Percentiles rank a stretch among this genome's conserved stretches.
phyloP scores from a whole-genome alignment of 2,797 vertebrate species.

The Onychomys arenicola region DNA sequence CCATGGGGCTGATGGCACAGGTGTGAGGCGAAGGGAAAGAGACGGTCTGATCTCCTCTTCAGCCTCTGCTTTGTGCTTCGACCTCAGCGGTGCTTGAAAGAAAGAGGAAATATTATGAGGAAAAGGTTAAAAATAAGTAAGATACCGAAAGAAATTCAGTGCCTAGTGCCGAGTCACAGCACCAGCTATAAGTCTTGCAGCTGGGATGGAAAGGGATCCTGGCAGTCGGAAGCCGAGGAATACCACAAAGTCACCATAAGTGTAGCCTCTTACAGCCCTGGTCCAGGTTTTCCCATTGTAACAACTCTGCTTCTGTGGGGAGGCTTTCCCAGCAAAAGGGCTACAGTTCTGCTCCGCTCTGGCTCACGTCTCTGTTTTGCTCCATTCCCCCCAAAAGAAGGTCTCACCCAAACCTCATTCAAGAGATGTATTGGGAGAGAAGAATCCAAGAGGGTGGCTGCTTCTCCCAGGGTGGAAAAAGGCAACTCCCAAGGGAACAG shows the following conservation, averaged over 20 bases:
- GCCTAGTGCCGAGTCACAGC: neutral
- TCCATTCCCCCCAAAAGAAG: too few species aligned
- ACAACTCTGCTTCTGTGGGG: neutral
- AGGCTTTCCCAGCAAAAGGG: neutral
- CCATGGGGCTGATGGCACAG: neutral
- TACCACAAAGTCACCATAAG: neutral
- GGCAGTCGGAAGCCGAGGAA: neutral
- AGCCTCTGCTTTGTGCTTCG: neutral
- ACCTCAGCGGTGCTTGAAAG: neutral
- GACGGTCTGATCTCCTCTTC: neutral
- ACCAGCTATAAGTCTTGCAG: neutral
- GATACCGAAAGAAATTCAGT: neutral
- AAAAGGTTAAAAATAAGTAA: neutral
- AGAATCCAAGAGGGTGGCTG: too few species aligned
- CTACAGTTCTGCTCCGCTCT: too few species aligned
- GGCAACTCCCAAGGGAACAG: neutral
- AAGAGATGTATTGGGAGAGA: too few species aligned
- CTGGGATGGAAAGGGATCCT: neutral
- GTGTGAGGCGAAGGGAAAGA: neutral
- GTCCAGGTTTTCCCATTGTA: neutral
- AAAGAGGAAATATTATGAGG: neutral
- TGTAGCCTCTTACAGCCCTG: neutral
- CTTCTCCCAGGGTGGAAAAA: neutral
- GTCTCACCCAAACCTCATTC: too few species aligned
- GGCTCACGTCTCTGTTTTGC: too few species aligned